Evolutionary conservation across 2,113 vertebrate species (phyloP).

Genomic region (Pontoporia blainvillei): DNA sequence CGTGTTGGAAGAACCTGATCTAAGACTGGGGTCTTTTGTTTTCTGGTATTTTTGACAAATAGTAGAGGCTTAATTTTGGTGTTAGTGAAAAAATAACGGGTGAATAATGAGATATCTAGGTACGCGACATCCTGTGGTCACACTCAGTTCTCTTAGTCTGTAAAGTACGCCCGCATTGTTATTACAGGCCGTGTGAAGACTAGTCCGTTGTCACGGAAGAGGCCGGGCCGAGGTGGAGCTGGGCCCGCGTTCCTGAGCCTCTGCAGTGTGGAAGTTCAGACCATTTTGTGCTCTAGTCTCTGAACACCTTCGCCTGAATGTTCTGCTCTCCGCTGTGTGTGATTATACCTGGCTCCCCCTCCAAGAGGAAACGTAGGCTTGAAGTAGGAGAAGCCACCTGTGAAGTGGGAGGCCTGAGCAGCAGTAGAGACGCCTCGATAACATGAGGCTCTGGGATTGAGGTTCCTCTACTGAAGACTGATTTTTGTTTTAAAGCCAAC

Average conservation of each 20-base stretch:
- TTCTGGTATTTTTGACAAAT: not conserved
- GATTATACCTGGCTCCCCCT: not conserved
- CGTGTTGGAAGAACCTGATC: not conserved
- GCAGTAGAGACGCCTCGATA: accelerated
- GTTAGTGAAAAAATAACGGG: not conserved
- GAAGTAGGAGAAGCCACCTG: not conserved
- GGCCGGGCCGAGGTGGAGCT: not conserved
- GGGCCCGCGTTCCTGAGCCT: not conserved
- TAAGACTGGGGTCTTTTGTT: not conserved
- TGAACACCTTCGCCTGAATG: not conserved
- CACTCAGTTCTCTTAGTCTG: not conserved
- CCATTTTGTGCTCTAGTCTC: not conserved
- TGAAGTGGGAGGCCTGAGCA: not conserved
- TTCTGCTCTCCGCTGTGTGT: not conserved
- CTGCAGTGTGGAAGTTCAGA: not conserved
- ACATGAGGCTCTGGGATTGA: not conserved
- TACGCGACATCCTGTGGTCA: not conserved
- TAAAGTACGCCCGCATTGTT: not conserved
- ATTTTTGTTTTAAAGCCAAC: not conserved
- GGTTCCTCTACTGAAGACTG: not conserved
- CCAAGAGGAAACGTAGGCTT: not conserved
- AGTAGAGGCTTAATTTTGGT: not conserved
- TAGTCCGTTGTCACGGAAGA: accelerated
- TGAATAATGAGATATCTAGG: not conserved
- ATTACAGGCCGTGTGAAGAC: not conserved